Conservation (phyloP, 2,888 invertebrate genomes). For the Orchesella flavescens region DNA sequence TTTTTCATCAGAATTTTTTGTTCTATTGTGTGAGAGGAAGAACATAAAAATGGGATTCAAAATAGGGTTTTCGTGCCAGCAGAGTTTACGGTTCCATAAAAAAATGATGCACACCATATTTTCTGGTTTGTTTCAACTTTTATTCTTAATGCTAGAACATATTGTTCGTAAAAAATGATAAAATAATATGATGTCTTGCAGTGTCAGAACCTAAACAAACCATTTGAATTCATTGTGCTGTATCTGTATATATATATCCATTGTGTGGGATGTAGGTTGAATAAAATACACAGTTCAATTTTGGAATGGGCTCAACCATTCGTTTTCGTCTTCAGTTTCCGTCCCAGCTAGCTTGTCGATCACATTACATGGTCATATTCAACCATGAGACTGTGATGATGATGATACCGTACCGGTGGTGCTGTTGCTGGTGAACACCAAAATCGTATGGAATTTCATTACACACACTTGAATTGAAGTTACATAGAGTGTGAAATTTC, state of each 20-base stretch:
- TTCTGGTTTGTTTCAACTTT: neutral
- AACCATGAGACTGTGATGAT: too few relatives aligned
- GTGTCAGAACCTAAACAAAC: constrained; percentile 23
- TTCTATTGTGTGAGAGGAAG: constrained; percentile 22
- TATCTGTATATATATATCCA: too few relatives aligned
- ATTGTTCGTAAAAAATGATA: constrained; percentile 17
- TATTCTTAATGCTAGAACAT: constrained; percentile 14
- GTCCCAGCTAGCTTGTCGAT: neutral
- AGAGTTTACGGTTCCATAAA: neutral
- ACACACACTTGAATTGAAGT: constrained; percentile 15
- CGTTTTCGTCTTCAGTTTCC: neutral
- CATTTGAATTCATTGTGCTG: neutral
- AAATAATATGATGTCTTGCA: constrained; percentile 27
- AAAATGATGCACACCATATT: neutral
- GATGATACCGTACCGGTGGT: too few relatives aligned
- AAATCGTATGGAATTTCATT: constrained; percentile 9
- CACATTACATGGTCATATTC: neutral
- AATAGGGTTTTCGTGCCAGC: constrained; percentile 37
- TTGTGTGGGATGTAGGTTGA: too few relatives aligned
- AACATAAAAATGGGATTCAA: constrained; percentile 24
- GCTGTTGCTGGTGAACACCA: too few relatives aligned
- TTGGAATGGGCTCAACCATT: neutral
- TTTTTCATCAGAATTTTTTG: neutral
- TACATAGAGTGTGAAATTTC: constrained; percentile 41
- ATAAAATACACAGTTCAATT: neutral